Percentiles rank a stretch among this genome's conserved stretches.
phyloP scores from a whole-genome alignment of 2,113 vertebrate genomes.

The Hepsetus odoe region DNA sequence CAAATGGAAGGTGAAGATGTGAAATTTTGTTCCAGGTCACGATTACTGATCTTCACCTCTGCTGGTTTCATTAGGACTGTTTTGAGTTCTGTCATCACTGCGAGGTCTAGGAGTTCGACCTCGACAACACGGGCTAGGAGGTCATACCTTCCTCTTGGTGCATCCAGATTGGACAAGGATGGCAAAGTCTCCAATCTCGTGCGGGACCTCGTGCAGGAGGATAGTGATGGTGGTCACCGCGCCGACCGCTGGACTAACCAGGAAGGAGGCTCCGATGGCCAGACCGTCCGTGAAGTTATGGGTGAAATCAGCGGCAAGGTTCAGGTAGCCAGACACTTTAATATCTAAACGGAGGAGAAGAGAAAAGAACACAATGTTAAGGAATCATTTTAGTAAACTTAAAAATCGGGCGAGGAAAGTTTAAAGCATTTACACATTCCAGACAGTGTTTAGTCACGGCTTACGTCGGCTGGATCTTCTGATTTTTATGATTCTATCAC shows the following conservation, averaged over 20 bases:
- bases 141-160: conserved; percentile 85
- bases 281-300: conserved; percentile 92
- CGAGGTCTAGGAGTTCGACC: no score
- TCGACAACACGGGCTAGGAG: background rate
- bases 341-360: conserved; percentile 74
- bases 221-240: conserved; percentile 88
- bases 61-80: no score
- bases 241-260: conserved; percentile 80
- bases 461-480: no score
- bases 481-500: no score
- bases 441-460: no score
- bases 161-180: conserved; percentile 92
- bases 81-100: no score
- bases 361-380: background rate
- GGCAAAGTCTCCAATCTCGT: conserved; percentile 93
- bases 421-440: no score
- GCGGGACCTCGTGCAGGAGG: conserved; percentile 89
- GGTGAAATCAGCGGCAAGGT: conserved; percentile 89
- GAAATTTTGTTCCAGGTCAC: no score
- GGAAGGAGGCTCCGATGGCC: conserved; percentile 90
- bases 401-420: no score
- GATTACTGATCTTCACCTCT: no score
- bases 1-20: no score
- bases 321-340: conserved; percentile 88
- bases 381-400: no score